Evolutionary conservation across 2,113 vertebrate species (phyloP).

Genomic region (Irena cyanogastra): DNA sequence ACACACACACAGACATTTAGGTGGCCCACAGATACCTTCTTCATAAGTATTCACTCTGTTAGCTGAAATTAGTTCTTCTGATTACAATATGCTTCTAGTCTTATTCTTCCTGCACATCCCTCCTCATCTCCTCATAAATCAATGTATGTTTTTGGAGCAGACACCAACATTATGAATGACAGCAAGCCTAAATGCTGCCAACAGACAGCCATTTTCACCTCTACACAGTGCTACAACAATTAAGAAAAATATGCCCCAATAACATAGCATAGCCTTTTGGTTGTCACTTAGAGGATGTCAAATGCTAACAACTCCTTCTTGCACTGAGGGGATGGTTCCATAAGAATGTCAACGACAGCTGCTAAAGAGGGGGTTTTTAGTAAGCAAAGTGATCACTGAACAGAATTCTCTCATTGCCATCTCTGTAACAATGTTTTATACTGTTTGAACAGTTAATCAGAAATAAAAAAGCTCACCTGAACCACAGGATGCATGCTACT

Average conservation of each 20-base stretch:
- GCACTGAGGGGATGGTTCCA: neutral
- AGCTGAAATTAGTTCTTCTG: neutral
- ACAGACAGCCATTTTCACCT: neutral
- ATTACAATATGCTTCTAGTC: neutral
- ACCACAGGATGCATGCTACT: fast-evolving
- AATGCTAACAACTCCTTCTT: neutral
- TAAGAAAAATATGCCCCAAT: neutral
- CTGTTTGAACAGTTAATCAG: neutral
- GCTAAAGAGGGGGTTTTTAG: neutral
- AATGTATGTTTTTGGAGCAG: neutral
- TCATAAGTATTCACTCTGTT: neutral
- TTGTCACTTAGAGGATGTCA: neutral
- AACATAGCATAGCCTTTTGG: neutral
- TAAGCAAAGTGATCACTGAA: neutral
- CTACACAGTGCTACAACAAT: neutral
- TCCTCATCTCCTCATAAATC: neutral
- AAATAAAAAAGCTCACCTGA: neutral
- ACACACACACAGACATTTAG: neutral
- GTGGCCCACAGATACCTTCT: neutral
- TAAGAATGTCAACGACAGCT: neutral
- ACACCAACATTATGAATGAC: neutral
- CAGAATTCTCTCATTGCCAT: neutral
- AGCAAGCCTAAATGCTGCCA: neutral
- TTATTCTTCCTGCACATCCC: too few species aligned
- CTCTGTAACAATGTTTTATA: neutral